Conservation (phyloP, 1,140 invertebrate genomes). For the Platyura marginata region DNA sequence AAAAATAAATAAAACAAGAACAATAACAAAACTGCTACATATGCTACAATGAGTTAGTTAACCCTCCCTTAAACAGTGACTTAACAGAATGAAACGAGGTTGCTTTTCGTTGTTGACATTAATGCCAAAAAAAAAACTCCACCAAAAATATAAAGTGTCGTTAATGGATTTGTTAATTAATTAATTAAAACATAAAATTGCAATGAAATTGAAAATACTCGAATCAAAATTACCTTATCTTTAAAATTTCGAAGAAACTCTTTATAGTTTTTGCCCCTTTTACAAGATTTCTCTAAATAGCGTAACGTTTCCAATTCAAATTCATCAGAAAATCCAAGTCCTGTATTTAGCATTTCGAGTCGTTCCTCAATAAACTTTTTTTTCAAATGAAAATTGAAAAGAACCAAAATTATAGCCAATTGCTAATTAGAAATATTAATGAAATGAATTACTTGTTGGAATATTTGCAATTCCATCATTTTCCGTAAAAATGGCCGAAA, state of each 20-base stretch:
- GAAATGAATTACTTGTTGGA: constrained; percentile 55
- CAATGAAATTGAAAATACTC: too few relatives aligned
- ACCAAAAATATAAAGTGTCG: too few relatives aligned
- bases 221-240: constrained; percentile 37
- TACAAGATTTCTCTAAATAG: constrained; percentile 65
- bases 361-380: constrained; percentile 83
- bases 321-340: constrained; percentile 78
- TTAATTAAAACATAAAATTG: too few relatives aligned
- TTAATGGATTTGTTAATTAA: too few relatives aligned
- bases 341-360: constrained; percentile 72
- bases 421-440: background rate
- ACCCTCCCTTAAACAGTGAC: too few relatives aligned
- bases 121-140: too few relatives aligned
- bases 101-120: too few relatives aligned
- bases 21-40: too few relatives aligned
- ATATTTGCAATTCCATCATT: constrained; percentile 86
- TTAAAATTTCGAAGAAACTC: constrained; percentile 61
- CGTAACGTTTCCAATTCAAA: constrained; percentile 81
- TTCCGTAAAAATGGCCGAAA: constrained; percentile 78
- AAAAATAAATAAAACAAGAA: too few relatives aligned
- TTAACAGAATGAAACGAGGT: too few relatives aligned
- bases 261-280: constrained; percentile 58
- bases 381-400: background rate
- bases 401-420: background rate
- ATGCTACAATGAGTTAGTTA: too few relatives aligned